A percentile compares a stretch with the other conserved stretches of the same genome.
Conservation (phyloP, 2,113 vertebrate genomes). For the Apteryx mantelli region DNA sequence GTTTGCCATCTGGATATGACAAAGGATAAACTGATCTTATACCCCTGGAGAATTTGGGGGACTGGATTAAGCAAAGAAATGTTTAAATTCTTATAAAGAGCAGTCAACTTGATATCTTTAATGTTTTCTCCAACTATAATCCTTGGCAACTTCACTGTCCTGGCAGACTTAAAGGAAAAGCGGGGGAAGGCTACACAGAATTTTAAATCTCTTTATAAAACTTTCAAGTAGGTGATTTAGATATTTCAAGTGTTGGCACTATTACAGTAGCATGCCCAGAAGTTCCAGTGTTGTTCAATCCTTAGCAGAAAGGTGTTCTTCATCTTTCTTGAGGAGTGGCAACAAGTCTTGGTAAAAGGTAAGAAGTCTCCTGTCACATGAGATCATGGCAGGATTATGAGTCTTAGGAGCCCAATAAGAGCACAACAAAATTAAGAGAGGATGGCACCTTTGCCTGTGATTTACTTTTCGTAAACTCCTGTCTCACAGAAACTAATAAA, state of each 20-base stretch:
- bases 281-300: background rate
- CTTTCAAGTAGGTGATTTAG: background rate
- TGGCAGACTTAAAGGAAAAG: background rate
- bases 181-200: background rate
- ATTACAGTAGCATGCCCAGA: background rate
- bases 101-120: background rate
- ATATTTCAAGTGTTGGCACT: background rate
- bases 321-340: background rate
- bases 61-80: background rate
- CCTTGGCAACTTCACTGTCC: background rate
- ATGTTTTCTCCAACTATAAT: background rate
- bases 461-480: background rate
- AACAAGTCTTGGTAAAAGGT: background rate
- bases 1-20: slow-evolving; percentile 58
- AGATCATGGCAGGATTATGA: background rate
- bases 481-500: background rate
- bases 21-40: slow-evolving; percentile 60
- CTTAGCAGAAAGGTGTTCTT: background rate
- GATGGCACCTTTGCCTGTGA: background rate
- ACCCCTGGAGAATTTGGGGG: background rate
- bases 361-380: background rate
- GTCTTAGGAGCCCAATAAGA: background rate
- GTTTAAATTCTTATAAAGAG: background rate
- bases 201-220: background rate
- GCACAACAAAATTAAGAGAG: background rate